Evolutionary conservation across 2,113 vertebrate genomes (phyloP), one percentile per base, ranked within the genome.

Genomic region (Pholis gunnellus): DNA sequence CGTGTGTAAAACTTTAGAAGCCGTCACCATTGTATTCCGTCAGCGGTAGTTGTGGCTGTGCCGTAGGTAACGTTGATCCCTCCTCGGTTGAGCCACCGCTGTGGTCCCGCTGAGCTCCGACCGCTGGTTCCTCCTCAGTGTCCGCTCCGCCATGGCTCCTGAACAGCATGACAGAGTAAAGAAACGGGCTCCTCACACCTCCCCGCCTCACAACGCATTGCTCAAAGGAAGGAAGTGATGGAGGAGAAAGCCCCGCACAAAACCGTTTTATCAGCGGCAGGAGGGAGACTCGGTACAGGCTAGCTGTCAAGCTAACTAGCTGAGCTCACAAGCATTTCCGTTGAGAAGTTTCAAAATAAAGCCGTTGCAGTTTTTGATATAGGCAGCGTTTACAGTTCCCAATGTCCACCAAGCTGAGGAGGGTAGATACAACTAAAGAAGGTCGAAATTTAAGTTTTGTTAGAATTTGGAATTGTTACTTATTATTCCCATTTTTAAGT

Each of bases 91-190:
- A 81, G 38, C 67, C 68, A 71, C 83, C 50, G 77, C 83, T 20
- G 87, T 34, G 66, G 81, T 76, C 46, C 88, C 88, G 78, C 89
- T 40, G 75, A 27, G 88, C 78, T 88, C 79, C 72, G 66, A 79
- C 75, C 60, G 73, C 71, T 76, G 82, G 54, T 70, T 80, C 82
- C 89, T 80, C 25, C 67, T 91, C 86, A 85, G 56, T 46, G 83
- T 60, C 78, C 79, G 52, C 79, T 82, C 86, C 81, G 87, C 89
- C 94, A 94, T 93, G 74, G 65, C 92, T 79, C 85, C 80, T 22
- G 76, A 56, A 52, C 82, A 17, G 80, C 79, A n/a, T n/a, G 85
- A 70, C 36, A 87, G 83, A 75, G 84, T 36, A 78, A 54, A 74
- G 76, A 85, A 87, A 68, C 42, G 34, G 59, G 75, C 83, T 84